Evolutionary conservation across 2,888 invertebrate species (phyloP), one percentile per base, ranked within the genome.

Genomic region (Tenthredo livida): DNA sequence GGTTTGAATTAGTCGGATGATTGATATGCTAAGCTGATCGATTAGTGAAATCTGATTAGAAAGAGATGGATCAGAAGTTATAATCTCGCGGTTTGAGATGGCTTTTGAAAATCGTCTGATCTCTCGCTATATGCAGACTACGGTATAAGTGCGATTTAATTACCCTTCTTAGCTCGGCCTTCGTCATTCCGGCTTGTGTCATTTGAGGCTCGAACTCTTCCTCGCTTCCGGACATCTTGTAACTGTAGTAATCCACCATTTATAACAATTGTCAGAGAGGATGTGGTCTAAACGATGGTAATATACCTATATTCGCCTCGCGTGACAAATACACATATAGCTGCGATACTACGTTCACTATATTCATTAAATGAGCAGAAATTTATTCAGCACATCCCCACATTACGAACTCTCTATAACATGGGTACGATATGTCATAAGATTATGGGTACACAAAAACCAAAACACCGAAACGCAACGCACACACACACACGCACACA

Each of bases 121-220:
- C 2, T 5, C 10, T 33, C 33, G 25, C 50, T 21, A 12, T 29
- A 50, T 29, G 37, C 21, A 21, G 17, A 73, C 25, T 43, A 33
- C 29, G 33, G 9, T 54, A 70, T 37, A 70, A 2, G 15, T 33
- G 4, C 1, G 50, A 84, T 85, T 72, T 77, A 87, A 88, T 94
- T 93, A 96, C 96, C 95, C 96, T 96, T 92, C 96, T 94, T 85
- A 96, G 93, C 91, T 96, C 96, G 0, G 96, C 96, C 90, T 96
- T 96, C 0, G 96, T 95, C 95, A 96, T 94, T 85, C 95, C 95
- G 6, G 94, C 93, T 70, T 93, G 93, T 50, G 89, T 88, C 25
- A 83, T 83, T 84, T 94, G 93, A n/a, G 94, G 91, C 87, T 96
- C 95, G 17, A 90, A 92, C 89, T 93, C 93, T 65, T 93, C 93